Percentiles rank a stretch among this genome's conserved stretches.
Conservation (phyloP, 1,140 invertebrate genomes). For the Harlomillsia oculata region DNA sequence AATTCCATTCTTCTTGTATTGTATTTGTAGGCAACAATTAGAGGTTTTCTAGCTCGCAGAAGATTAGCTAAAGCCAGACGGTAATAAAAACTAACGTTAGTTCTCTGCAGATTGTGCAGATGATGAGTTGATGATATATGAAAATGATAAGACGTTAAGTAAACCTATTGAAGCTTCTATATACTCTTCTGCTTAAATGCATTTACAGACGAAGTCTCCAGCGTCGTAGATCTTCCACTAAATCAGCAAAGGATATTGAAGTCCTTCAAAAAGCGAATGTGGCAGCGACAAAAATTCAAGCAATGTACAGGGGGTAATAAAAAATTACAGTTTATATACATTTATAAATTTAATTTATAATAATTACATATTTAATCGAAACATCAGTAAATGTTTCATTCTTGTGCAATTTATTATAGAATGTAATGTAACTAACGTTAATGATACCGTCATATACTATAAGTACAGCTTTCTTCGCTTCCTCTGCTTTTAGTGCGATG, state of each 20-base stretch:
- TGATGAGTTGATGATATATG: too few relatives aligned
- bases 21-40: conserved; percentile 46
- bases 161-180: neutral
- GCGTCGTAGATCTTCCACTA: conserved; percentile 12
- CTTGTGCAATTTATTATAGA: too few relatives aligned
- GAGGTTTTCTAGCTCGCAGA: conserved; percentile 59
- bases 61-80: conserved; percentile 38
- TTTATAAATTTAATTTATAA: too few relatives aligned
- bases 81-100: neutral
- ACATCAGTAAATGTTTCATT: neutral
- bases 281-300: conserved; percentile 64
- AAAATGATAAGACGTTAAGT: too few relatives aligned
- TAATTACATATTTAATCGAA: neutral
- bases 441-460: too few relatives aligned
- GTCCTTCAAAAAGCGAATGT: conserved; percentile 19
- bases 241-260: conserved; percentile 3
- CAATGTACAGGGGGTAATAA: conserved; percentile 57
- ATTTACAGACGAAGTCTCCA: conserved; percentile 1
- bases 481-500: too few relatives aligned
- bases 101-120: neutral
- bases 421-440: too few relatives aligned
- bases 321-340: conserved; percentile 34
- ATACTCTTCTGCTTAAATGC: neutral
- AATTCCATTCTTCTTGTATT: neutral
- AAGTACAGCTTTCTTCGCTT: too few relatives aligned